A percentile compares a stretch with the other conserved stretches of the same genome.
Evolutionary conservation across 2,888 invertebrate species (phyloP).

Genomic region (Chromoteleia sp.): DNA sequence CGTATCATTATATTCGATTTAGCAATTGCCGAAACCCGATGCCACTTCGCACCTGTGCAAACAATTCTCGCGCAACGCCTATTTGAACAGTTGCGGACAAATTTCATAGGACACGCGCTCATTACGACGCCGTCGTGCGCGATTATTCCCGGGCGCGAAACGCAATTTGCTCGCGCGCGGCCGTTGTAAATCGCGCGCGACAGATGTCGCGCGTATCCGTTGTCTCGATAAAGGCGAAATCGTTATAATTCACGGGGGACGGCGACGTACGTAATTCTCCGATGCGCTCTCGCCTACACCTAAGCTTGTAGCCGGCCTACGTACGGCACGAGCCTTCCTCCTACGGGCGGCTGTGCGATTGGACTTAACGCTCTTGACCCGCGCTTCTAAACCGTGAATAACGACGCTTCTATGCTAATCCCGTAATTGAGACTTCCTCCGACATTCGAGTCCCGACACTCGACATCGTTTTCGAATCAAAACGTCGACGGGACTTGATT

Average conservation of each 20-base stretch:
- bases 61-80: constrained; percentile 19
- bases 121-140: constrained; percentile 29
- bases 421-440: constrained; percentile 62
- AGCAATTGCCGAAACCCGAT: constrained; percentile 25
- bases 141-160: constrained; percentile 24
- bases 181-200: constrained; percentile 31
- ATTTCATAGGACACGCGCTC: constrained; percentile 33
- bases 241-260: constrained; percentile 37
- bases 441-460: constrained; percentile 32
- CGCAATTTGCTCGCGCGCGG: constrained; percentile 27
- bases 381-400: constrained; percentile 60
- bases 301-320: constrained; percentile 32
- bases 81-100: constrained; percentile 41
- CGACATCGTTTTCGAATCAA: constrained; percentile 53
- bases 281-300: constrained; percentile 33
- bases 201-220: constrained; percentile 42
- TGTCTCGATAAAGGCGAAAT: constrained; percentile 29
- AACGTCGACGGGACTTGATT: constrained; percentile 4
- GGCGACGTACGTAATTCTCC: constrained; percentile 13
- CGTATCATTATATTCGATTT: constrained; percentile 16
- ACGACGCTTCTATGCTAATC: constrained; percentile 57
- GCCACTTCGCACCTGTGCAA: constrained; percentile 24
- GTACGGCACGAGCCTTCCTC: constrained; percentile 55
- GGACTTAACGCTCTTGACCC: constrained; percentile 62
- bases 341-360: constrained; percentile 2